Evolutionary conservation across 2,797 vertebrate species (phyloP).

Genomic region (Danionella dracula): DNA sequence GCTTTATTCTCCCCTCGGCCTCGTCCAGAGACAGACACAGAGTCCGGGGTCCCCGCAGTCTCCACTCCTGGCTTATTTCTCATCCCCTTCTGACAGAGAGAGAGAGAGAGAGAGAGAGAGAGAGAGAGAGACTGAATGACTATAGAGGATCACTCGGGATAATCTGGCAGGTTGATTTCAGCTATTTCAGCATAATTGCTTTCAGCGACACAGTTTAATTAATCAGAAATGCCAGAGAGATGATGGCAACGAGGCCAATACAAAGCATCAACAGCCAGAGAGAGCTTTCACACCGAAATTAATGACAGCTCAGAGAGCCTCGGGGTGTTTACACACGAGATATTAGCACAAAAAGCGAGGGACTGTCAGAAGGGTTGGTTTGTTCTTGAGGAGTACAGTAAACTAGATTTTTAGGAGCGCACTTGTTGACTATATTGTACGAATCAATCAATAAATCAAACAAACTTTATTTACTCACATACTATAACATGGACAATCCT

Average conservation of each 20-base stretch:
- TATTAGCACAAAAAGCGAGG: background rate
- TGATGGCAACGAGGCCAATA: background rate
- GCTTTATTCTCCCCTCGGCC: conserved; percentile 79
- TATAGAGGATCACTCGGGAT: background rate
- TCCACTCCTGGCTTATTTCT: conserved; percentile 74
- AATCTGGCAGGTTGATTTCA: background rate
- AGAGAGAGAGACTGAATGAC: background rate
- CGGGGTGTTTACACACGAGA: background rate
- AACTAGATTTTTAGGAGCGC: background rate
- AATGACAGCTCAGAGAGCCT: conserved; percentile 6
- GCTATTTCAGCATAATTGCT: background rate
- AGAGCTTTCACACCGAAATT: background rate
- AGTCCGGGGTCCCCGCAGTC: conserved; percentile 71
- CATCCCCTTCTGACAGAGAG: conserved; percentile 61
- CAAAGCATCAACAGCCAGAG: background rate
- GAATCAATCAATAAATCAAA: no score
- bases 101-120: conserved; percentile 37
- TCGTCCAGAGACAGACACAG: conserved; percentile 55
- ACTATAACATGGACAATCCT: no score
- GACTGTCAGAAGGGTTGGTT: background rate
- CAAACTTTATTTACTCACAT: no score
- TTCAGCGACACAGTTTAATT: background rate
- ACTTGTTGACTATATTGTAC: background rate
- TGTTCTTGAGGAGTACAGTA: background rate
- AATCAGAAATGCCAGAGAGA: background rate